Percentiles rank a stretch among this genome's conserved stretches.
Conservation (phyloP, 37 sponge, comb jelly and placozoan species). For the Aplysina aerophoba region DNA sequence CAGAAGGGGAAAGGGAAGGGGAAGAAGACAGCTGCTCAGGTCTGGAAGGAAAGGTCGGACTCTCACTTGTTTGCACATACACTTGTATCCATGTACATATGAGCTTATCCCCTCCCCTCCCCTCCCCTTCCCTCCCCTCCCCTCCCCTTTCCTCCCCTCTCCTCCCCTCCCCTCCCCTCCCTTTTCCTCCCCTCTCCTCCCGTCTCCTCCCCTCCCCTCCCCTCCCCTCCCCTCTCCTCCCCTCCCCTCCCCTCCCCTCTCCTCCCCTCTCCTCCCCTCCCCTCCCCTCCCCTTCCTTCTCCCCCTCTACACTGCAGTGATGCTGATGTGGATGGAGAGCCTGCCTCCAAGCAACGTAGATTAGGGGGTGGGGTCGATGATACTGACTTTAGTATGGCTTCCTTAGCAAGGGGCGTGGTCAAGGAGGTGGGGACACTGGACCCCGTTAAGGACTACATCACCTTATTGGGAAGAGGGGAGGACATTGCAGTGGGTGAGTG, state of each 20-base stretch:
- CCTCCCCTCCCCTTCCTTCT: not conserved
- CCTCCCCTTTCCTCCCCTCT: not conserved
- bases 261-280: not conserved
- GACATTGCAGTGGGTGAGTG: constrained; percentile 48
- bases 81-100: constrained; percentile 7
- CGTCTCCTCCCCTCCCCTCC: not conserved
- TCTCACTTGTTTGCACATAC: not conserved
- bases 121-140: not conserved
- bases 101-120: not conserved
- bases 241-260: not conserved
- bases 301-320: constrained; percentile 40
- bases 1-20: constrained; percentile 43
- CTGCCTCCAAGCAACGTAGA: constrained; percentile 7
- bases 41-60: constrained; percentile 75
- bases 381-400: constrained; percentile 81
- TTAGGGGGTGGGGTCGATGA: constrained; percentile 10
- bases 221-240: not conserved
- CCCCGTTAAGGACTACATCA: constrained; percentile 78
- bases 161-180: not conserved
- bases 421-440: constrained; percentile 88
- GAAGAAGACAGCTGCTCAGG: constrained; percentile 53
- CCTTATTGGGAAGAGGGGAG: constrained; percentile 40
- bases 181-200: not conserved
- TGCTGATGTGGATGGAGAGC: constrained; percentile 43
- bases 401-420: constrained; percentile 73